Evolutionary conservation across 1,140 invertebrate species (phyloP), one percentile per base, ranked within the genome.

Genomic region (Choristoneura fumiferana): DNA sequence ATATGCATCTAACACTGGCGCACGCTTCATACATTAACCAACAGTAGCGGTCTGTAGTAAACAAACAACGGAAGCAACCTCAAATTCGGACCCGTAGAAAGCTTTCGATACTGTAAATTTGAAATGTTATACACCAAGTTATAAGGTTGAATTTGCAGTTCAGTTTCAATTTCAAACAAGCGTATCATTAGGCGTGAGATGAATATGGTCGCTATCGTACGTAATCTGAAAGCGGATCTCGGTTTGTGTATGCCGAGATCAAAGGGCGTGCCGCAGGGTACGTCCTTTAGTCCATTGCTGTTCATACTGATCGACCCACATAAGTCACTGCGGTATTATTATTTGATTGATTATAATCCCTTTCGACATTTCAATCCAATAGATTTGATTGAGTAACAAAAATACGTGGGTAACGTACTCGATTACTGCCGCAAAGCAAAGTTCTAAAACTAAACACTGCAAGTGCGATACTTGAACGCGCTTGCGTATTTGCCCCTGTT

Each of bases 11-110:
- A 63, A 55, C 58, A 58, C 60, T 65, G 62, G 63, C 54, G 40
- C 62, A 61, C 60, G 62, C 57, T 69, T 73, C 71, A 76, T 76
- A 64, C 69, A 73, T 78, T 73, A 77, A 71, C 60, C 73, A 75
- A 66, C 64, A 73, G 69, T 75, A 73, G 73, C 69, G 63, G 60
- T 69, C 63, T 57, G 43, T 64, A 53, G 62, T 67, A 69, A 69
- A 78, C 69, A 69, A 70, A 73, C 63, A 62, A 45, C 63, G 58
- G 56, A 60, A 54, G 61, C 53, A 56, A 58, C 54, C 63, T 55
- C 40, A 49, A 58, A 66, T 59, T 55, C 43, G 39, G 61, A 66
- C 56, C 55, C 43, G 43, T 52, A 49, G 37, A 60, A 65, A 61
- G 60, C 71, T 56, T 71, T 65, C 8, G 29, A 66, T 36, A 36